Conservation (phyloP, 2,113 vertebrate species). For the Eretmochelys imbricata region DNA sequence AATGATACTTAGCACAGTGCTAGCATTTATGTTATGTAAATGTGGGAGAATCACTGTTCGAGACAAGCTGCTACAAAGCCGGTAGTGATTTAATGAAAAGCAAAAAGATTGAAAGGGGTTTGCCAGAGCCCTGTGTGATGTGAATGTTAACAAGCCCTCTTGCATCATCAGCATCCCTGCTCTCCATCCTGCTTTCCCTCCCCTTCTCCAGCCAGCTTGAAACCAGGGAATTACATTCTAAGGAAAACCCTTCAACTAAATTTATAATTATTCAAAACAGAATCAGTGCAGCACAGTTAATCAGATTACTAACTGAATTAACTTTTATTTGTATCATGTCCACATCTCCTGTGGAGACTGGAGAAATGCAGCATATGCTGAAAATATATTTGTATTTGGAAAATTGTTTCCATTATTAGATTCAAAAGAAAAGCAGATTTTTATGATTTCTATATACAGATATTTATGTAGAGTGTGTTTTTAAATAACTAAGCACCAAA, state of each 20-base stretch:
- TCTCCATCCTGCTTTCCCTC: not conserved
- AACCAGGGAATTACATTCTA: constrained; percentile 46
- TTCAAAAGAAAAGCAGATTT: not conserved
- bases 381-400: not conserved
- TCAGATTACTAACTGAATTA: constrained; percentile 50
- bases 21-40: constrained; percentile 30
- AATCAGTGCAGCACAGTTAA: constrained; percentile 59
- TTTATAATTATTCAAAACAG: constrained; percentile 47
- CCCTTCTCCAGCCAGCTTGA: constrained; percentile 53
- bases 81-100: constrained; percentile 51
- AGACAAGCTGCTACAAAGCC: constrained; percentile 48
- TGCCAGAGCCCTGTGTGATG: constrained; percentile 49
- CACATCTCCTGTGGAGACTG: not conserved
- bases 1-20: not conserved
- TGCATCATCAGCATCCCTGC: constrained; percentile 48
- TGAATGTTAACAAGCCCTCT: constrained; percentile 64
- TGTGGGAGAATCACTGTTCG: not conserved
- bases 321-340: constrained; percentile 1
- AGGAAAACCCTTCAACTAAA: constrained; percentile 55
- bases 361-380: not conserved
- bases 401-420: not conserved
- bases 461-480: not conserved
- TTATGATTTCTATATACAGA: not conserved
- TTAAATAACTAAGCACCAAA: not conserved
- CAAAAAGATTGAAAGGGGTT: constrained; percentile 40